A percentile compares a stretch with the other conserved stretches of the same genome.
These are phyloP conservation scores for Drosophila lacicola DNA, from an alignment of 2,888 invertebrate genomes.

Conservation along the genomic window DNA sequence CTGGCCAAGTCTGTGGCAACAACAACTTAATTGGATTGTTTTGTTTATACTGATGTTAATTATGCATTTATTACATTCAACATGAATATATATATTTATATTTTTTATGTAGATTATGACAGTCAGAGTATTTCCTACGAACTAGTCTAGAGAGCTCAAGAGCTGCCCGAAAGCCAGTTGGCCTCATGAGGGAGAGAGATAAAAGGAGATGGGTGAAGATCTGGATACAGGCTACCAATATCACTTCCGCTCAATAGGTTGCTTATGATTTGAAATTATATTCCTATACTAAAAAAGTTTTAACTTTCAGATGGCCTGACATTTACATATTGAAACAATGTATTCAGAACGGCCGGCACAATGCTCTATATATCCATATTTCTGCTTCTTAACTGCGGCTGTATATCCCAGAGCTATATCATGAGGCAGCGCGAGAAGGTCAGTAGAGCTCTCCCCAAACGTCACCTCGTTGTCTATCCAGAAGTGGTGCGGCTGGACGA, in stretches of 20 bases:
- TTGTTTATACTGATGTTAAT: neutral
- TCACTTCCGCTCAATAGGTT: too few relatives aligned
- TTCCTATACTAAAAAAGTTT: conserved; percentile 1
- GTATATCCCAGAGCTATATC: conserved; percentile 25
- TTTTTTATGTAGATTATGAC: neutral
- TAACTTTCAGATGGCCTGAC: neutral
- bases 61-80: neutral
- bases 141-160: too few relatives aligned
- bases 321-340: conserved; percentile 13
- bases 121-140: neutral
- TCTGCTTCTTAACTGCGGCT: conserved; percentile 32
- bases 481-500: conserved; percentile 28
- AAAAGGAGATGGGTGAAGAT: too few relatives aligned
- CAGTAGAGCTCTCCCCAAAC: conserved; percentile 20
- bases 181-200: too few relatives aligned
- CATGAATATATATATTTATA: neutral
- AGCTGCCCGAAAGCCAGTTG: too few relatives aligned
- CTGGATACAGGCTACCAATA: too few relatives aligned
- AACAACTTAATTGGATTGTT: neutral
- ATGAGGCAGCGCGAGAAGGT: conserved; percentile 43
- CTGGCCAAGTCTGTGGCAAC: neutral
- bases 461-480: conserved; percentile 20
- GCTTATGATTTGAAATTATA: too few relatives aligned
- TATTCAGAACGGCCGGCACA: conserved; percentile 22
- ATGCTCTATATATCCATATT: conserved; percentile 43